Evolutionary conservation across 2,797 vertebrate genomes (phyloP).

Genomic region (Enteromius afrohamiltoni): DNA sequence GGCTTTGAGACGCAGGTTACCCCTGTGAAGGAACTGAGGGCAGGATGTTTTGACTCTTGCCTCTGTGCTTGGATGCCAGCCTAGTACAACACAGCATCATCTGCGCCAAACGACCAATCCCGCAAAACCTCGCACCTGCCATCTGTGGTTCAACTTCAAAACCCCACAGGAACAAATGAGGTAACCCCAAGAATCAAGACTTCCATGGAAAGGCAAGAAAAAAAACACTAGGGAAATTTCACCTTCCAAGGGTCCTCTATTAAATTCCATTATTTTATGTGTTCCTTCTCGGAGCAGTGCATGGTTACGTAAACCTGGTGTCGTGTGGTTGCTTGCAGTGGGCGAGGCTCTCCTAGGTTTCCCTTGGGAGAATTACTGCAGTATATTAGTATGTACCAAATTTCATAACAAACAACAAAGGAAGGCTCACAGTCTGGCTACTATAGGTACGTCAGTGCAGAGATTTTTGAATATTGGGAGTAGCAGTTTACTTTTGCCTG

Average conservation of each 20-base stretch:
- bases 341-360: neutral
- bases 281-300: neutral
- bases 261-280: conserved; percentile 35
- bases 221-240: neutral
- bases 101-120: neutral
- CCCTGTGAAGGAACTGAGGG: conserved; percentile 39
- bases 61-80: neutral
- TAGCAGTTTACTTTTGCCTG: conserved; percentile 23
- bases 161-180: neutral
- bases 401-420: conserved; percentile 41
- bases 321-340: neutral
- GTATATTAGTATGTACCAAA: conserved; percentile 28
- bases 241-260: neutral
- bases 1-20: conserved; percentile 17
- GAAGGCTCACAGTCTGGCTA: conserved; percentile 8
- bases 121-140: conserved; percentile 11
- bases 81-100: conserved; percentile 15
- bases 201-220: neutral
- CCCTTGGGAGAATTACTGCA: conserved; percentile 36
- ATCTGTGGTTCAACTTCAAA: conserved; percentile 23
- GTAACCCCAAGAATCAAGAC: conserved; percentile 27
- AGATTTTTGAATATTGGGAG: conserved; percentile 34
- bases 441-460: neutral
- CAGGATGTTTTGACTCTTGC: conserved; percentile 32
- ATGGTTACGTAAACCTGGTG: conserved; percentile 33